These are phyloP conservation scores for Harpagifer antarcticus DNA, from an alignment of 2,797 vertebrate genomes.

Conservation along the genomic window DNA sequence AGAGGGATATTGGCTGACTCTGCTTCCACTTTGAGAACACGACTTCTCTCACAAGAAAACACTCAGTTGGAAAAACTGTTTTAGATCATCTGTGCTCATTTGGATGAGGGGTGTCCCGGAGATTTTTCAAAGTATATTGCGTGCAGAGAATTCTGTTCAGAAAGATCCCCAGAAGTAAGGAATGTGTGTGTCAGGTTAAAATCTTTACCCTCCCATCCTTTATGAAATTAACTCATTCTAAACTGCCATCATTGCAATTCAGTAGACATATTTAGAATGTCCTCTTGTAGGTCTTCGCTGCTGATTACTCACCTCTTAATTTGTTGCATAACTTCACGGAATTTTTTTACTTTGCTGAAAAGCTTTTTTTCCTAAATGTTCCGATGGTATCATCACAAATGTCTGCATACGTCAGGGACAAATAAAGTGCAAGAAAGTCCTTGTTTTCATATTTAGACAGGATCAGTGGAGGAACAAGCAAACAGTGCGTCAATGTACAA, in stretches of 20 bases:
- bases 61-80: constrained; percentile 6
- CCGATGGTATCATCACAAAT: neutral
- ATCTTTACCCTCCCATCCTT: neutral
- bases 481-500: neutral
- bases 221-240: neutral
- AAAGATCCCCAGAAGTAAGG: neutral
- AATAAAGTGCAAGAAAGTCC: neutral
- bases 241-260: neutral
- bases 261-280: constrained; percentile 3
- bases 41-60: constrained; percentile 8
- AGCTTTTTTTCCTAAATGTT: neutral
- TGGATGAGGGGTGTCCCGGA: constrained; percentile 1
- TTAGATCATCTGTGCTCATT: constrained; percentile 1
- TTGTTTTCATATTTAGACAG: neutral
- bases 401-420: neutral
- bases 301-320: constrained; percentile 6
- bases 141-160: neutral
- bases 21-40: constrained; percentile 30
- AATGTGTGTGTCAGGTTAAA: neutral
- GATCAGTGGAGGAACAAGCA: too few species aligned
- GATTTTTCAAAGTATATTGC: neutral
- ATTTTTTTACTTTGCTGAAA: neutral
- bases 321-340: neutral
- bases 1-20: constrained; percentile 25
- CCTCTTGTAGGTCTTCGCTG: constrained; percentile 3